Evolutionary conservation across 2,797 vertebrate species (phyloP), one percentile per base, ranked within the genome.

Genomic region (Phrynocephalus forsythii): DNA sequence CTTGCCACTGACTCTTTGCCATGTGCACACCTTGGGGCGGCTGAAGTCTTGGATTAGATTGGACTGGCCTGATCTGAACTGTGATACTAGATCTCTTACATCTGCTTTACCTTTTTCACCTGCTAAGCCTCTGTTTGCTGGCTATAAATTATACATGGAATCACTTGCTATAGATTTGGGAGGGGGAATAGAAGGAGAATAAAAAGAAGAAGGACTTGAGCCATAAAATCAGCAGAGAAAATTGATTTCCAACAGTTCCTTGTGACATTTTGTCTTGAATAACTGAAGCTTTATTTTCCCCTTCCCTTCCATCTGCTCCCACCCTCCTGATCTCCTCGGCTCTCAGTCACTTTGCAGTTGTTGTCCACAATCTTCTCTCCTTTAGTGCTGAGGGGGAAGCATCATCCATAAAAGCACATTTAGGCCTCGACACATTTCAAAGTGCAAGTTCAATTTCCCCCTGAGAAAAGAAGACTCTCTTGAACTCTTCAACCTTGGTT

Each of bases 391-490:
- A 56, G 81, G 16, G 66, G 16, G 73, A 60, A 78, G 66, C 38
- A 77, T 38, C n/a, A 71, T 26, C 80, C 50, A 44, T 73, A 73
- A 52, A 77, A 68, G 50, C 44, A 76, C 79, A 69, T 28, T 30
- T 66, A 30, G 22, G 20, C 67, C 50, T 9, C 1, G 6, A 50
- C 38, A 24, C 68, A 22, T 80, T 80, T 80, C 24, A 79, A 69
- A 84, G 24, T 20, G 24, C 30, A 79, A 26, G 82, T 72, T 79
- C 18, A n/a, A 52, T 22, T 63, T 66, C 30, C 44, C 52, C 56
- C 56, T 73, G 56, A 67, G 87, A 38, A 84, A 84, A 33, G 84
- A 67, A 84, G 82, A 80, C 79, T 66, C 26, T 6, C 26, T 50
- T 66, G 38, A 80, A 72, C 1, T 13, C 18, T 15, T 79, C 33